A percentile compares a stretch with the other conserved stretches of the same genome.
Evolutionary conservation across 30 jellyfish, hydroid and myxozoan species (phyloP).

Genomic region (Mastigias papua): DNA sequence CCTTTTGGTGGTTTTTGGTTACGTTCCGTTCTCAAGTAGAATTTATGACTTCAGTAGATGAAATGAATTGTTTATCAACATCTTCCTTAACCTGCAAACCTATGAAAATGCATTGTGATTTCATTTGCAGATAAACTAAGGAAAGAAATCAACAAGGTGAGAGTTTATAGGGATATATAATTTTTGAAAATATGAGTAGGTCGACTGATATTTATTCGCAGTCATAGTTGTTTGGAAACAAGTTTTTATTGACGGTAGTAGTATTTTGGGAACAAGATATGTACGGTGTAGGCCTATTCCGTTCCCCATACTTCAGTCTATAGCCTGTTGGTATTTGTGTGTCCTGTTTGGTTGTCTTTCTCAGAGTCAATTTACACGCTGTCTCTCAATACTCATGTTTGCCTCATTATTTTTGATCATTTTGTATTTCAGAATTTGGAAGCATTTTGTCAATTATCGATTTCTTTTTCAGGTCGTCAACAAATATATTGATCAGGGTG

Average conservation of each 20-base stretch:
- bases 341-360: no score
- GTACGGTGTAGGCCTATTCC: no score
- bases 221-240: background rate
- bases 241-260: no score
- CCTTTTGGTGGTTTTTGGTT: no score
- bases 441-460: background rate
- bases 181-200: background rate
- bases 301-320: no score
- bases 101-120: background rate
- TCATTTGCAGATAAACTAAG: constrained; percentile 76
- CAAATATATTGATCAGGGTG: constrained; percentile 97
- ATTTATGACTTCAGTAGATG: no score
- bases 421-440: background rate
- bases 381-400: background rate
- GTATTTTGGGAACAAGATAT: background rate
- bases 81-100: background rate
- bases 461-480: constrained; percentile 73
- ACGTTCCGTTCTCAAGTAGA: no score
- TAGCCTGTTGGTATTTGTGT: no score
- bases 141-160: constrained; percentile 84
- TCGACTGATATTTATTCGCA: background rate
- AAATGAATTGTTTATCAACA: no score
- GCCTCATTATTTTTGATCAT: background rate
- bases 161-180: background rate
- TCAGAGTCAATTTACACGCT: no score